A percentile compares a stretch with the other conserved stretches of the same genome.
Conservation (phyloP, 2,113 vertebrate species). For the Nycticebus coucang region DNA sequence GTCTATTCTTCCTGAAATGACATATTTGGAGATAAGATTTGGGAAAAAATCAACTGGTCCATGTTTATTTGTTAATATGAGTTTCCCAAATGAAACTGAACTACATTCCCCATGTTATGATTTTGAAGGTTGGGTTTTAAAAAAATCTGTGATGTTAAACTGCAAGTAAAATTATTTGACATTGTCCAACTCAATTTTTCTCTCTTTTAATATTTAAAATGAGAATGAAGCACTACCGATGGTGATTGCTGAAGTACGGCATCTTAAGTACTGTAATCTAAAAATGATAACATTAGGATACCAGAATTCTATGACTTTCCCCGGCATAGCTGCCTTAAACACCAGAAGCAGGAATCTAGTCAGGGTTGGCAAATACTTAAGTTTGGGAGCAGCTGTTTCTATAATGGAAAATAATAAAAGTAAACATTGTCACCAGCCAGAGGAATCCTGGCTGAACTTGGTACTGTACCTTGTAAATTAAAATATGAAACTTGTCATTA, state of each 20-base stretch:
- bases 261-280: not conserved
- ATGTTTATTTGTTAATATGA: not conserved
- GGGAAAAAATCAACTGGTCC: not conserved
- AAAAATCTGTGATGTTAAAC: not conserved
- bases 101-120: accelerated
- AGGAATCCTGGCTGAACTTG: not conserved
- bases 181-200: not conserved
- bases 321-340: not conserved
- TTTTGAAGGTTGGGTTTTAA: not conserved
- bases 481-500: not conserved
- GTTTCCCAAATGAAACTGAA: not conserved
- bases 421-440: not conserved
- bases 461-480: too few relatives aligned
- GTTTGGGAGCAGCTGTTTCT: not conserved
- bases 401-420: not conserved
- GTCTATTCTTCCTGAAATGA: not conserved
- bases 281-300: not conserved
- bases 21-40: not conserved
- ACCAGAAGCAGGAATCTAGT: not conserved
- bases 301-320: not conserved
- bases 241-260: not conserved
- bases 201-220: constrained; percentile 1
- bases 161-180: not conserved
- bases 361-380: not conserved
- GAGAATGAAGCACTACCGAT: not conserved